Conservation (phyloP, 2,888 invertebrate genomes). For the Cynaeus angustus region DNA sequence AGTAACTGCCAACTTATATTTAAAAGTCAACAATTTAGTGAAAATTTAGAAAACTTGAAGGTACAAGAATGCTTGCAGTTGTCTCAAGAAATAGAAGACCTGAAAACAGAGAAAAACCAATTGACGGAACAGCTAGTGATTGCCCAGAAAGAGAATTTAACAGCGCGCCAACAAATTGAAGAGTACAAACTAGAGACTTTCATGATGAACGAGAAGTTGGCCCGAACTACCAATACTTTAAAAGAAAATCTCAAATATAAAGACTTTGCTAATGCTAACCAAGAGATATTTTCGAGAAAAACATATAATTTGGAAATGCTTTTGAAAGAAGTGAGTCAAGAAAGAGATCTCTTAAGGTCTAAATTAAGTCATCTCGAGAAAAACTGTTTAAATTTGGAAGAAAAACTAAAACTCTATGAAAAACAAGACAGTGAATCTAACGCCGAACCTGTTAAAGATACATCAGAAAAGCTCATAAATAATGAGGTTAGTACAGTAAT, state of each 20-base stretch:
- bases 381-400: conserved; percentile 38
- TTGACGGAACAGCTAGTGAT: conserved; percentile 30
- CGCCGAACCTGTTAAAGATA: conserved; percentile 34
- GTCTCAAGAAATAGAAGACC: conserved; percentile 25
- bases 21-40: conserved; percentile 22
- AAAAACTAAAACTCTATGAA: conserved; percentile 27
- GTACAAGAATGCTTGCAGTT: conserved; percentile 2
- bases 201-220: conserved; percentile 43
- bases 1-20: conserved; percentile 32
- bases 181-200: conserved; percentile 39
- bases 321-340: conserved; percentile 41
- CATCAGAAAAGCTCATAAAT: background rate
- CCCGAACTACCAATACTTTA: conserved; percentile 29
- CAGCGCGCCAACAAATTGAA: conserved; percentile 37
- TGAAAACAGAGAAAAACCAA: conserved; percentile 33
- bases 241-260: conserved; percentile 42
- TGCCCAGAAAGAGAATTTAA: conserved; percentile 37
- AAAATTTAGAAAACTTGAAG: background rate
- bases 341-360: conserved; percentile 37
- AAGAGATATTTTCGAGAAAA: conserved; percentile 41
- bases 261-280: conserved; percentile 33
- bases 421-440: conserved; percentile 30
- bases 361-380: conserved; percentile 42
- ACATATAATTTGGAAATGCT: conserved; percentile 39
- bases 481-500: conserved; percentile 5